phyloP scores from a whole-genome alignment of 2,797 vertebrate species.

The Mus spretus region DNA sequence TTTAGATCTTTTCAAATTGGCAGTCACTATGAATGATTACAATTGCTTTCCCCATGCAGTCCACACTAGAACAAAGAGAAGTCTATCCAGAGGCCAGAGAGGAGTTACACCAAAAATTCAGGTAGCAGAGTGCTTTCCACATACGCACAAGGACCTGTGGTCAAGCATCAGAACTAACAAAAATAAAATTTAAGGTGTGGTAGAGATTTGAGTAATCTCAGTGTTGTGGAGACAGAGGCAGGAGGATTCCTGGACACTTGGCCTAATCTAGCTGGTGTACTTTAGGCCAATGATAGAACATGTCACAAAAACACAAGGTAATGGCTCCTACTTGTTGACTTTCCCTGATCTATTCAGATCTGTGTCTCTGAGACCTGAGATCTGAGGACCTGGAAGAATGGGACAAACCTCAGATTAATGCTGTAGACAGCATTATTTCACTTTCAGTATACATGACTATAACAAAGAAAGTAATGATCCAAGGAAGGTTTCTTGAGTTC shows the following conservation, averaged over 20 bases:
- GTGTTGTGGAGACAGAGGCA: neutral
- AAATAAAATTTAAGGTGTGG: neutral
- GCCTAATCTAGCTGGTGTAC: neutral
- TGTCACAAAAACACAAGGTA: neutral
- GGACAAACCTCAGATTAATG: neutral
- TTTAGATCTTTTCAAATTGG: neutral
- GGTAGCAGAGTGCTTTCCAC: neutral
- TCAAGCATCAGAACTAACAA: neutral
- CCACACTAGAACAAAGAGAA: neutral
- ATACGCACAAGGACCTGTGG: neutral
- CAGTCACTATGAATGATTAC: neutral
- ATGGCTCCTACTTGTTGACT: neutral
- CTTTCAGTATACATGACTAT: neutral
- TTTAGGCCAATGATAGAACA: neutral
- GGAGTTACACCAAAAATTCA: neutral
- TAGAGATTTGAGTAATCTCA: neutral
- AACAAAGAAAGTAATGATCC: neutral
- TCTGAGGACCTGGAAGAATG: neutral
- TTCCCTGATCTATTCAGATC: neutral
- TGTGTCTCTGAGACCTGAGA: neutral
- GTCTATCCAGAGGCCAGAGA: neutral
- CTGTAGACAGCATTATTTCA: neutral
- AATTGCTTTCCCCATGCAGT: neutral
- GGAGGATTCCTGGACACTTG: neutral
- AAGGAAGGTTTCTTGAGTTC: neutral